phyloP scores from a whole-genome alignment of 2,888 invertebrate species.

The Diarsia mendica region DNA sequence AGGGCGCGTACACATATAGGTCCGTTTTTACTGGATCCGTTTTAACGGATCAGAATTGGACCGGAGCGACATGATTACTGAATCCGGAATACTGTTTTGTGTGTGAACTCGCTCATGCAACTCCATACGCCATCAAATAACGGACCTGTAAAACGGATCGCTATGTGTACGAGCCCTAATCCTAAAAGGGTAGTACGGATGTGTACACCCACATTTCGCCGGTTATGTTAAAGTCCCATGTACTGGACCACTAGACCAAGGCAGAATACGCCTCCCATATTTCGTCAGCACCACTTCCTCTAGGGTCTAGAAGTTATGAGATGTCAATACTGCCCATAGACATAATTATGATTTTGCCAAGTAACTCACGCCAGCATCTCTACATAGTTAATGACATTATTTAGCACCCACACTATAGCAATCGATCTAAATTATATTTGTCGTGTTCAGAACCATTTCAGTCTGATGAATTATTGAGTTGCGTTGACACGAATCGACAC shows the following conservation, averaged over 20 bases:
- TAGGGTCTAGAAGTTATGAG: not conserved
- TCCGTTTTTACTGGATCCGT: no score
- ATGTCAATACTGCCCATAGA: not conserved
- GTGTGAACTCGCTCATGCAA: no score
- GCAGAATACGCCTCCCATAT: not conserved
- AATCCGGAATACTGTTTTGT: no score
- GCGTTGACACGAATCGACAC: conserved; percentile 73
- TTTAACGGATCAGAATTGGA: no score
- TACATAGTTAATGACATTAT: conserved; percentile 30
- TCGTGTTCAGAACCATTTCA: conserved; percentile 70
- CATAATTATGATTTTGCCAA: not conserved
- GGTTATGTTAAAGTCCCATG: not conserved
- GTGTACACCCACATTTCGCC: not conserved
- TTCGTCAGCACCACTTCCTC: not conserved
- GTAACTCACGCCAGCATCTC: conserved; percentile 7
- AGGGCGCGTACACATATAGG: no score
- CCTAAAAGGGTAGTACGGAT: not conserved
- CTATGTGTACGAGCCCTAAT: no score
- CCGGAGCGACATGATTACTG: no score
- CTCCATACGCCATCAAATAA: no score
- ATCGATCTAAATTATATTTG: conserved; percentile 73
- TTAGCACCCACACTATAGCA: conserved; percentile 27
- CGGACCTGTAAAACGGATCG: no score
- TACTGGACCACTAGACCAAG: not conserved
- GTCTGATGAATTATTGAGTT: conserved; percentile 79